phyloP scores from a whole-genome alignment of 2,113 vertebrate species.

The Festucalex cinctus region DNA sequence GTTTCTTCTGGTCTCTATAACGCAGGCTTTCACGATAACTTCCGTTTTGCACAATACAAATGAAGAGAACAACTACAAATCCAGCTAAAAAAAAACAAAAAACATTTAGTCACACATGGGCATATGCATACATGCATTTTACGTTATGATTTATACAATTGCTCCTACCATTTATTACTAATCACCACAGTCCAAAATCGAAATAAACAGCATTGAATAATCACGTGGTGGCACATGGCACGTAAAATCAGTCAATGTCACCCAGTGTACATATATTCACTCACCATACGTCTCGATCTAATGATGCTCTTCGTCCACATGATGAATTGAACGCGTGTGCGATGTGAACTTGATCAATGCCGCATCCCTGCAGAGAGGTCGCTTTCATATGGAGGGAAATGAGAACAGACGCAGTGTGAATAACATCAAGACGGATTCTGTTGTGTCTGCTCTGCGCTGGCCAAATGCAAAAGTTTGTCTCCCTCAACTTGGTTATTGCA shows the following conservation, averaged over 20 bases:
- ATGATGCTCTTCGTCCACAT: not conserved
- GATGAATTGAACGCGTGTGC: conserved; percentile 2
- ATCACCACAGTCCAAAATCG: not conserved
- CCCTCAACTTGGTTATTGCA: not conserved
- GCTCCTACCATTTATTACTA: not conserved
- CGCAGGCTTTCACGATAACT: not conserved
- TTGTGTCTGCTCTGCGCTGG: not conserved
- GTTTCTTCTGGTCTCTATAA: no score
- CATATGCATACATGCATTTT: not conserved
- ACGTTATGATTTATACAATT: not conserved
- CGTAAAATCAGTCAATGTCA: not conserved
- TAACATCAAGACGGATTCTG: conserved; percentile 5
- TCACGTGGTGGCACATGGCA: not conserved
- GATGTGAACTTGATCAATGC: conserved; percentile 2
- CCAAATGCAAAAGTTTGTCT: not conserved
- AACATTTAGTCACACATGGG: not conserved
- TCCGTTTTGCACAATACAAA: not conserved
- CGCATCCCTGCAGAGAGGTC: conserved; percentile 29
- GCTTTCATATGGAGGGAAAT: conserved; percentile 26
- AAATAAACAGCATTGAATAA: not conserved
- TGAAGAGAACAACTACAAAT: not conserved
- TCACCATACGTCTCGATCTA: not conserved
- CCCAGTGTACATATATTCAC: not conserved
- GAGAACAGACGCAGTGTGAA: conserved; percentile 20
- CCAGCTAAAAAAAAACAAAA: no score